Conservation (phyloP, 2,888 invertebrate genomes). For the Luperina testacea region DNA sequence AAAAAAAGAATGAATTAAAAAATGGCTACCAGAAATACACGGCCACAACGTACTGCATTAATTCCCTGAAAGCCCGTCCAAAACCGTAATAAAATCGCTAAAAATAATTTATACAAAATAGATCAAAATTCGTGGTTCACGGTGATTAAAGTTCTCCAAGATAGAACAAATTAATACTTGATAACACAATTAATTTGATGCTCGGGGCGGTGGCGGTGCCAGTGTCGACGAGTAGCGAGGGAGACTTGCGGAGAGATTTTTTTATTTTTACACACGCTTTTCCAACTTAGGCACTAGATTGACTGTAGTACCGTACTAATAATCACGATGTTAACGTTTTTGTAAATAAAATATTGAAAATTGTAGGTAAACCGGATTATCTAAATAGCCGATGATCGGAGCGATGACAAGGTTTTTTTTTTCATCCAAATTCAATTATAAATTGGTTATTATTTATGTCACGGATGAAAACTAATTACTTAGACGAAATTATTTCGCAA, state of each 20-base stretch:
- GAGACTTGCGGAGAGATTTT: not conserved
- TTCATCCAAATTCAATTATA: not conserved
- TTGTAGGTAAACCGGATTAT: not conserved
- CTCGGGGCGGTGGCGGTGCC: constrained; percentile 52
- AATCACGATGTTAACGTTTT: not conserved
- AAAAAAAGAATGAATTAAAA: not conserved
- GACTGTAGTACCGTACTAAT: not conserved
- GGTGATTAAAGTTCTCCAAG: constrained; percentile 83
- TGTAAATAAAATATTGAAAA: not conserved
- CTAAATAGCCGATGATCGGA: not conserved
- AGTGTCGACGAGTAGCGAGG: constrained; percentile 46
- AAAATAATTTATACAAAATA: constrained; percentile 54
- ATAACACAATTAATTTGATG: constrained; percentile 88
- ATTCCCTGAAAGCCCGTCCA: not conserved
- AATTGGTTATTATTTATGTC: not conserved
- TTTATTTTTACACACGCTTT: not conserved
- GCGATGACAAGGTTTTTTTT: not conserved
- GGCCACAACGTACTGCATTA: not conserved
- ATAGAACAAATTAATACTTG: constrained; percentile 88
- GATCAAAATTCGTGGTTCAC: constrained; percentile 57
- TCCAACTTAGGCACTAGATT: not conserved
- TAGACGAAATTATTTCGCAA: not conserved
- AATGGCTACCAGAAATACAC: not conserved
- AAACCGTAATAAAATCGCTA: constrained; percentile 33
- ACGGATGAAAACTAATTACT: not conserved